Percentiles rank a stretch among this genome's conserved stretches.
Conservation (phyloP, 2,113 vertebrate species). For the Chloropsis hardwickii region DNA sequence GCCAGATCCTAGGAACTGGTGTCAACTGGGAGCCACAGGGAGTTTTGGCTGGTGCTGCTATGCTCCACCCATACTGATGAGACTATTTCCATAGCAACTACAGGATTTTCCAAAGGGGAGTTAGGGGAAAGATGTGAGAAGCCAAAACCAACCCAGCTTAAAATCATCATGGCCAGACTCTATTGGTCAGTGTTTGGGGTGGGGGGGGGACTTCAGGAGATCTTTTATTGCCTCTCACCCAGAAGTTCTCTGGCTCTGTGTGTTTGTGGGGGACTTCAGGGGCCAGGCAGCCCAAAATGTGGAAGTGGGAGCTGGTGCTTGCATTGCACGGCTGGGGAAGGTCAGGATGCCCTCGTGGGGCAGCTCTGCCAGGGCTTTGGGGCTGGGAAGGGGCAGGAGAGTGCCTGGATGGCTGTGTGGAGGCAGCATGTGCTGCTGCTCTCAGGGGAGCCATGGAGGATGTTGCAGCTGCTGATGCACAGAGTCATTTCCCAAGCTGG, state of each 20-base stretch:
- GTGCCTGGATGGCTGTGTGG: accelerated
- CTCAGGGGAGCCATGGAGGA: accelerated
- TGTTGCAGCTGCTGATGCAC: neutral
- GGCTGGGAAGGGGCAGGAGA: neutral
- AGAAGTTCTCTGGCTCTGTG: neutral
- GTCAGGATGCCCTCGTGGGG: accelerated
- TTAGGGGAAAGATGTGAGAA: neutral
- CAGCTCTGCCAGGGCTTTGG: neutral
- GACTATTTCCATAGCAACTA: slow-evolving; percentile 64
- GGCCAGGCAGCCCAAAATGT: neutral
- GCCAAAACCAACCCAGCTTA: neutral
- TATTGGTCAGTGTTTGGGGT: neutral
- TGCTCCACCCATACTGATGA: slow-evolving; percentile 48
- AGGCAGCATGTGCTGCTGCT: neutral
- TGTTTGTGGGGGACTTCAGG: neutral
- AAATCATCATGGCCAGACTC: neutral
- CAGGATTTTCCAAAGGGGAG: neutral
- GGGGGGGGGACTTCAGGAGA: neutral
- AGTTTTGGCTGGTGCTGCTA: neutral
- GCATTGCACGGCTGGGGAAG: accelerated
- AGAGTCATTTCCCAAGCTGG: neutral
- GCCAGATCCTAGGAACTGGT: neutral
- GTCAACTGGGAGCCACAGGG: slow-evolving; percentile 17
- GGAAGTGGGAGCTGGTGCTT: neutral
- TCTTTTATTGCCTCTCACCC: neutral